Evolutionary conservation across 2,113 vertebrate species (phyloP), one percentile per base, ranked within the genome.

Genomic region (Etheostoma cragini): DNA sequence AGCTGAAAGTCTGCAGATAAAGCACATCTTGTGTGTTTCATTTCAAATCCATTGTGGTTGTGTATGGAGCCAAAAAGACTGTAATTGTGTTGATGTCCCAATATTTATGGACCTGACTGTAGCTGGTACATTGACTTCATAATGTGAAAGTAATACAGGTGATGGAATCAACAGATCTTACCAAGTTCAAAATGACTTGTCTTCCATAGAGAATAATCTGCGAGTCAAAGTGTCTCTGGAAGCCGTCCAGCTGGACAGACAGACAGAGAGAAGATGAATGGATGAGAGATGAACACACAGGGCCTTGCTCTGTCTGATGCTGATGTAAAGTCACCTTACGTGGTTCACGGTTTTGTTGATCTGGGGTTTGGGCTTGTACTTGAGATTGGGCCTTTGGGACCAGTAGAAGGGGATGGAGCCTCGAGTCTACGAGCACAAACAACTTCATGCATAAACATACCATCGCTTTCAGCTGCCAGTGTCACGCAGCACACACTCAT

Each of bases 331-430:
- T 38, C 45, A 24, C 58, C 96, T 94, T 91, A 99, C 97, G 49
- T 99, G 97, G 90, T 97, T 97, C 85, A 96, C 89, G 76, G 95
- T 94, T 95, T 97, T 99, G 95, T 94, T 98, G 95, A 99, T 99
- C 93, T 98, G 97, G 19, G 97, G 98, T 77, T 93, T 95, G 81
- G 98, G 98, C 88, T 99, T 99, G 72, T 99, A 99, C 91, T 97
- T 98, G 84, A 99, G 96, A 85, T 99, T 98, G 80, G 98, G 98
- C 87, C 98, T 96, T 54, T 99, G 98, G 80, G 98, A 99, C 98
- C 98, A 99, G 93, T 96, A 99, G 90, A 99, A 95, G 5, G 98
- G 98, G 87, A 99, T 99, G 56, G 98, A 99, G 85, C 97, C 97
- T 89, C 97, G 96, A 4, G 97, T 98, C 97, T 98, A 79, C 91